These are phyloP conservation scores for Trissolcus japonicus DNA, from an alignment of 2,888 invertebrate genomes.

Conservation along the genomic window DNA sequence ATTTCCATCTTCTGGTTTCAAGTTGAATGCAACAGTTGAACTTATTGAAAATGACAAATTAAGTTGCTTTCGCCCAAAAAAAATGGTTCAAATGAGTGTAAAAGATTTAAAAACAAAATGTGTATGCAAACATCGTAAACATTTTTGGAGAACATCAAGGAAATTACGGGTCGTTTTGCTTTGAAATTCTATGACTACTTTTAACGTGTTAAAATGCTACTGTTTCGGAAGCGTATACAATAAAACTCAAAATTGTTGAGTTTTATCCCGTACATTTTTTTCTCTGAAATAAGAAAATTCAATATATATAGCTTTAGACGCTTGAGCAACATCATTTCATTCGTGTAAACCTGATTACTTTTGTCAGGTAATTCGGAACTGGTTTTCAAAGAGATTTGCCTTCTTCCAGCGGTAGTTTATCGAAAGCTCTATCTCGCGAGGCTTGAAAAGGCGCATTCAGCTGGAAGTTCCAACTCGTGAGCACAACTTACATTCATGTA, in stretches of 20 bases:
- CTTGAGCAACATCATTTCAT: conserved; percentile 35
- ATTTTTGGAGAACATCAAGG: too few species aligned
- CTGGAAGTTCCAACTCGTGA: conserved; percentile 50
- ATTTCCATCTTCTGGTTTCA: too few species aligned
- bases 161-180: too few species aligned
- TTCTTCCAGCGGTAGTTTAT: conserved; percentile 48
- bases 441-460: conserved; percentile 55
- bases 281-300: background rate
- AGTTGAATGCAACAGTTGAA: too few species aligned
- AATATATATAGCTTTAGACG: background rate
- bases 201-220: too few species aligned
- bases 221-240: too few species aligned
- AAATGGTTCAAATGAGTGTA: too few species aligned
- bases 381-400: conserved; percentile 54
- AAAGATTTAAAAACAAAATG: too few species aligned
- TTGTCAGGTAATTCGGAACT: conserved; percentile 56
- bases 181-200: too few species aligned
- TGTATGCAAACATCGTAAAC: too few species aligned
- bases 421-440: conserved; percentile 54
- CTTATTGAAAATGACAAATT: too few species aligned
- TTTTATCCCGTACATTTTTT: background rate
- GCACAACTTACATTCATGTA: conserved; percentile 55
- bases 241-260: background rate
- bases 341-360: conserved; percentile 34
- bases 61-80: too few species aligned